Base-by-base conservation (phyloP, 2,113 vertebrate species). In the Camelus dromedarius region DNA sequence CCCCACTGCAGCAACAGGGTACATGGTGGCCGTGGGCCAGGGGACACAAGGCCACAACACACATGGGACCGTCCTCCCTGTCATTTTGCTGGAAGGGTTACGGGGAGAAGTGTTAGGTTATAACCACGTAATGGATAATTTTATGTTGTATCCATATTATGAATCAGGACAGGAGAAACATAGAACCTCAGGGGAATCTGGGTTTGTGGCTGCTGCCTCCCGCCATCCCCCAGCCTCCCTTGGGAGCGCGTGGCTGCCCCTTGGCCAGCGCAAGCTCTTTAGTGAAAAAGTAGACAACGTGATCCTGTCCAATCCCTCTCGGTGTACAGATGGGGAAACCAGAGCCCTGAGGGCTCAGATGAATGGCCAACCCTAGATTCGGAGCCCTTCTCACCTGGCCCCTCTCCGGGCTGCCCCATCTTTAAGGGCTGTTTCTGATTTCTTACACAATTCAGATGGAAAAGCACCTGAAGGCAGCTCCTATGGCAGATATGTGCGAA, bases 391-490 rank as follows among this genome's bases (percentile, higher is more conserved):
- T 66, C n/a, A 24, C 72, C 32, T 30, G 32, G 32, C 35, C 67
- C 67, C 46, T 67, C 46, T 62, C 86, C 12, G 89, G 93, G 96
- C 97, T 89, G 76, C 95, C 86, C 97, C 96, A 62, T 96, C 93
- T 95, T 97, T 97, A 98, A 98, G 98, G 97, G 97, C 98, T 96
- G 97, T 98, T 95, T 98, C 96, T 98, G 97, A 97, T 98, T 96
- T 97, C 97, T 97, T 96, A 97, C 94, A 77, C 97, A 75, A 98
- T 98, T 97, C 98, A 98, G 98, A 98, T 98, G 98, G 98, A 97
- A 98, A 97, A 98, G 98, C 94, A 89, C 96, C 89, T 8, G 96
- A 98, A 97, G 96, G 95, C 98, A 97, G 95, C 97, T 97, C 96
- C 96, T 91, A 97, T 0, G 56, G 97, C 72, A 97, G 98, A 98